phyloP scores from a whole-genome alignment of 2,888 invertebrate species.

The Periphyllus acericola region DNA sequence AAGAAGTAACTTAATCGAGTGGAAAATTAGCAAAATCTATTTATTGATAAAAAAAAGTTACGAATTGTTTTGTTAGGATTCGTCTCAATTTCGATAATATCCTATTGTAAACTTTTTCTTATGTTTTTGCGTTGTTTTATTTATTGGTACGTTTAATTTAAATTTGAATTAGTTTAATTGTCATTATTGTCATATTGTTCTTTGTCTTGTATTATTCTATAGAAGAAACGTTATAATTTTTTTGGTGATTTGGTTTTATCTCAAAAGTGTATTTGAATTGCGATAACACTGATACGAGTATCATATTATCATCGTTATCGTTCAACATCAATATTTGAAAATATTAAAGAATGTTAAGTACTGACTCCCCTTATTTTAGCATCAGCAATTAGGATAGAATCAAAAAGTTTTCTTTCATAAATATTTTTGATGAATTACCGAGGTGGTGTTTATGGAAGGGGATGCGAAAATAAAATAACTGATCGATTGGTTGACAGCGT shows the following conservation, averaged over 20 bases:
- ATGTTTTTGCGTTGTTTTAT: background rate
- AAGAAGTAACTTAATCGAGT: constrained; percentile 6
- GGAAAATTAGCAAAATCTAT: constrained; percentile 22
- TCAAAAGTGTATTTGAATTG: background rate
- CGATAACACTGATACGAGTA: background rate
- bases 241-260: background rate
- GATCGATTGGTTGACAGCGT: constrained; percentile 60
- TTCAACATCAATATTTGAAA: background rate
- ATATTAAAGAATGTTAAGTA: background rate
- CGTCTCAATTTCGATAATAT: background rate
- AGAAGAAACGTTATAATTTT: background rate
- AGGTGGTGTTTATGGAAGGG: background rate
- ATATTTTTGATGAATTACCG: constrained; percentile 52
- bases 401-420: constrained; percentile 19
- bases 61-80: background rate
- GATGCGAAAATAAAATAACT: constrained; percentile 31
- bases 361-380: background rate
- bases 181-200: background rate
- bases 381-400: constrained; percentile 25
- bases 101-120: background rate
- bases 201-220: background rate
- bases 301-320: constrained; percentile 5
- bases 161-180: background rate
- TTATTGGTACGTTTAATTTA: background rate
- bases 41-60: background rate